Percentiles rank a stretch among this genome's conserved stretches.
Conservation (phyloP, 2,113 vertebrate genomes). For the Amphiprion percula region DNA sequence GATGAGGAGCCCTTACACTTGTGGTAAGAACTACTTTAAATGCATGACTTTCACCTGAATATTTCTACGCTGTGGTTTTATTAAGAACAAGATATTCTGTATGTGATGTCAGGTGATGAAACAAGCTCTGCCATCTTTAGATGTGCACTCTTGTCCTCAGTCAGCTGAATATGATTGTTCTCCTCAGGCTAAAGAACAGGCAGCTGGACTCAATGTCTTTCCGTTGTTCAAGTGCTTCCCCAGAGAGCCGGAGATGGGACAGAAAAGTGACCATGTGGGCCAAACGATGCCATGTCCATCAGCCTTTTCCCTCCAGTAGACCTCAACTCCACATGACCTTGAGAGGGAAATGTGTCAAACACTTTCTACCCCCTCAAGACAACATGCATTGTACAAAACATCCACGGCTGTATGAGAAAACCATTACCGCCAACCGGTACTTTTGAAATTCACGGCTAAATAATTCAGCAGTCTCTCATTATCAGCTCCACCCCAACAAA, state of each 20-base stretch:
- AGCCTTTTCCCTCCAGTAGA: not conserved
- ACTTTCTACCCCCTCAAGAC: too few species aligned
- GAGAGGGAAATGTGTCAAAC: too few species aligned
- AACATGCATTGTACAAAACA: not conserved
- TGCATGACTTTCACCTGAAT: too few species aligned
- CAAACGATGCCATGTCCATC: conserved; percentile 9
- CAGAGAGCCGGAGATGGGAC: conserved; percentile 41
- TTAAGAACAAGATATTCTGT: too few species aligned
- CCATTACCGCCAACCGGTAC: not conserved
- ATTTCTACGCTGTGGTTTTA: too few species aligned
- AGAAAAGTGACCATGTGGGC: conserved; percentile 25
- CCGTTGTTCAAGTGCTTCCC: conserved; percentile 61
- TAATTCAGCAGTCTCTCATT: conserved; percentile 52
- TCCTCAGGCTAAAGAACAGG: conserved; percentile 62
- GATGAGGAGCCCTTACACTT: too few species aligned
- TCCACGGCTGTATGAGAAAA: not conserved
- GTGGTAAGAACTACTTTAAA: too few species aligned
- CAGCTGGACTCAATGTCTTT: conserved; percentile 44
- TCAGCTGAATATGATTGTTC: conserved; percentile 60
- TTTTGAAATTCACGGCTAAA: conserved; percentile 42
- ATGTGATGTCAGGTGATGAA: conserved; percentile 18
- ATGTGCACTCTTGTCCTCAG: conserved; percentile 64
- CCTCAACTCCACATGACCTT: not conserved
- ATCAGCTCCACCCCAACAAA: conserved; percentile 22
- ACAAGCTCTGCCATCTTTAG: conserved; percentile 54